Percentiles rank a stretch among this genome's conserved stretches.
Conservation (phyloP, 1,140 invertebrate species). For the Zaprionus taronus region DNA sequence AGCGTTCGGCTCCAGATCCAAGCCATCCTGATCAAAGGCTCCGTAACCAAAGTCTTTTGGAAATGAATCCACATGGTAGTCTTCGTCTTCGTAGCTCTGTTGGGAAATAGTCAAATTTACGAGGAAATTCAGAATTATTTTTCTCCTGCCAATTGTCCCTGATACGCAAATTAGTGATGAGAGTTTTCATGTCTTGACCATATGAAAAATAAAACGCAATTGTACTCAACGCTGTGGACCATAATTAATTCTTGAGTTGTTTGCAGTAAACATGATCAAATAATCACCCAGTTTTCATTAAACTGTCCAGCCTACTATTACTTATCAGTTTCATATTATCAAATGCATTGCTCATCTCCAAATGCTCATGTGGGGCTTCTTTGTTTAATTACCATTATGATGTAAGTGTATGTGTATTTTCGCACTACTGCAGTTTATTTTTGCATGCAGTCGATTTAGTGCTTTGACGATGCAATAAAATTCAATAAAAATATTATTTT, state of each 20-base stretch:
- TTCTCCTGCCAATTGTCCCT: background rate
- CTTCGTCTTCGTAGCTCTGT: conserved; percentile 89
- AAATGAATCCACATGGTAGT: conserved; percentile 90
- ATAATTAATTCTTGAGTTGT: background rate
- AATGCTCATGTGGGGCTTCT: conserved; percentile 59
- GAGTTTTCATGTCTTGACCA: background rate
- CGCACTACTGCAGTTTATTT: conserved; percentile 15
- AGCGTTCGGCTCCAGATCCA: conserved; percentile 62
- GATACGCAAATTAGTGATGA: conserved; percentile 34
- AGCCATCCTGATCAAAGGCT: conserved; percentile 90
- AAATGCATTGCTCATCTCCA: conserved; percentile 6
- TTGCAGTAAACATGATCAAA: background rate
- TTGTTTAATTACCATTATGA: conserved; percentile 69
- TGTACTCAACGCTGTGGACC: background rate
- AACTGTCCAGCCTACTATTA: conserved; percentile 4
- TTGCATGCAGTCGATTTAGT: conserved; percentile 31
- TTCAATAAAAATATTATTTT: conserved; percentile 39
- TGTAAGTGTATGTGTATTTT: conserved; percentile 24
- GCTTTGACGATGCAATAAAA: conserved; percentile 36
- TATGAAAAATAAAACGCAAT: background rate
- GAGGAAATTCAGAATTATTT: background rate
- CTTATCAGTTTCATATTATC: conserved; percentile 20
- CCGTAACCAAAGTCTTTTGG: conserved; percentile 97
- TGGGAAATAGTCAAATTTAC: background rate
- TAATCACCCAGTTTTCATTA: background rate